A percentile compares a stretch with the other conserved stretches of the same genome.
Evolutionary conservation across 2,797 vertebrate genomes (phyloP).

Genomic region (Pseudochaenichthys georgianus): DNA sequence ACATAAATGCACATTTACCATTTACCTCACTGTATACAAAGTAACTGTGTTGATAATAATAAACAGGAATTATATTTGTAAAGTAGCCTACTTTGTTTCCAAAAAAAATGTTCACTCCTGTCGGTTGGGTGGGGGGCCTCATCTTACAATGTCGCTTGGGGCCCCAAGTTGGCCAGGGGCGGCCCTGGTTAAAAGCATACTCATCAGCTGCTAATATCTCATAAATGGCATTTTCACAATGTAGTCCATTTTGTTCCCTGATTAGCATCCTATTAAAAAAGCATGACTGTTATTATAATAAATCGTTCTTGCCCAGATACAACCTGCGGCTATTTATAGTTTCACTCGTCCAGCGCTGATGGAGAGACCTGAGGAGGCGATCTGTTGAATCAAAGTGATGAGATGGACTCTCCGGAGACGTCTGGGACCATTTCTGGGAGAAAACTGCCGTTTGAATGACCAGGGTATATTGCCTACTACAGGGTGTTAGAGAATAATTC

Average conservation of each 20-base stretch:
- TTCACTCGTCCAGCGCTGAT: conserved; percentile 6
- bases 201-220: conserved; percentile 2
- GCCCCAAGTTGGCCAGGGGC: too few species aligned
- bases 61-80: too few species aligned
- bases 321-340: conserved; percentile 58
- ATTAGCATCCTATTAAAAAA: conserved; percentile 8
- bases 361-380: conserved; percentile 38
- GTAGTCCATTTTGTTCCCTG: background rate
- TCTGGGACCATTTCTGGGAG: background rate
- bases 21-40: too few species aligned
- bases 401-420: conserved; percentile 8
- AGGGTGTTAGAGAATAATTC: too few species aligned
- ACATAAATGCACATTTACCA: too few species aligned
- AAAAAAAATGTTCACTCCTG: too few species aligned
- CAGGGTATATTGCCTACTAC: too few species aligned
- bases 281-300: background rate
- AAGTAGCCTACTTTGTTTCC: too few species aligned
- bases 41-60: too few species aligned
- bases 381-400: conserved; percentile 52
- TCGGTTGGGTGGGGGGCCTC: too few species aligned
- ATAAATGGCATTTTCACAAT: background rate
- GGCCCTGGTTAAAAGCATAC: background rate
- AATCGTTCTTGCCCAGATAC: conserved; percentile 44
- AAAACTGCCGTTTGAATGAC: background rate
- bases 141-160: too few species aligned